Base-by-base conservation (phyloP, 2,113 vertebrate genomes). In the Rhinolophus ferrumequinum region DNA sequence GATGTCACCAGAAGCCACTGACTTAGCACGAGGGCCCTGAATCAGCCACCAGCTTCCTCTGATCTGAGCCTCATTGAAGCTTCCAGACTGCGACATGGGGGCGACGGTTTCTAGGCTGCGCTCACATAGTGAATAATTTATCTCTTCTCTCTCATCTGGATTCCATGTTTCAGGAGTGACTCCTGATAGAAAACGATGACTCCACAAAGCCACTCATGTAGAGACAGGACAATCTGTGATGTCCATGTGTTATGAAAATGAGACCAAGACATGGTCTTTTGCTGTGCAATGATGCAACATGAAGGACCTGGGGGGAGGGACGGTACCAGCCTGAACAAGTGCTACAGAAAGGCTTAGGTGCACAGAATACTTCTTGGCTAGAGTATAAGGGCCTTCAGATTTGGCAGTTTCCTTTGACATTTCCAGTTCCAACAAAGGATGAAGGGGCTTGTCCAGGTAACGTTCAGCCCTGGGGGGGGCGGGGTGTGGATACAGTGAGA, bases 71-170 rank as follows among this genome's bases (percentile, higher is more conserved):
- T 22, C 5, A 0, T 8, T 0, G 81, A 93, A 82, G 8, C 41
- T 90, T 82, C 81, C 33, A 54, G 56, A 28, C 14, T 7, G 7
- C 21, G 41, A 58, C 47, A 19, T 3, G 22, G 58, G 19, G 22
- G 52, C 69, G 41, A 26, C 3, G 6, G n/a, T 28, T 33, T 52
- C 47, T 52, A 8, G 1, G 8, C 21, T 3, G 13, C 6, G 44
- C 4, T 38, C 19, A 5, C 5, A 5, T 4, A 14, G 3, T 19
- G 33, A 4, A 19, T 15, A 6, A 3, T 52, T 66, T 22, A 16
- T 12, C 50, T 44, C 58, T 72, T 7, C 52, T 16, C n/a, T 24
- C 75, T 24, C 19, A 3, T 16, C 19, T 70, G 26, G 19, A 50
- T 62, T 22, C 14, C 26, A 1, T 11, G 22, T 33, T 87, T 62